Conservation (phyloP, 2,888 invertebrate species). For the Itoplectis maculator region DNA sequence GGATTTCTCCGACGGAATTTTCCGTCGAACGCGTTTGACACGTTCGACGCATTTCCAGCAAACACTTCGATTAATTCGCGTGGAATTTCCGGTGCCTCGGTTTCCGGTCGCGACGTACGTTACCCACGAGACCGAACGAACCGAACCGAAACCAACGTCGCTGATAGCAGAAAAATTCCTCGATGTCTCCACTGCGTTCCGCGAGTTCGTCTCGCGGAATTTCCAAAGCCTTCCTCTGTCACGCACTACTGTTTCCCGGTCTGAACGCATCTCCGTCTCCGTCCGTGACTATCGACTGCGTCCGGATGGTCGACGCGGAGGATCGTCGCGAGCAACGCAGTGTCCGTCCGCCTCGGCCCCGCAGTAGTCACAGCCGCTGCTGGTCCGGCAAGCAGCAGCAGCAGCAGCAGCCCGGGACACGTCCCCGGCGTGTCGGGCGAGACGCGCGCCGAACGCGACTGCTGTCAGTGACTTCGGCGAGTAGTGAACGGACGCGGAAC, state of each 20-base stretch:
- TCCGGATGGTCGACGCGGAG: too few species aligned
- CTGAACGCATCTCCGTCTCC: too few species aligned
- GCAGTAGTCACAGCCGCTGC: slow-evolving; percentile 44
- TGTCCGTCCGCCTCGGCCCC: slow-evolving; percentile 12
- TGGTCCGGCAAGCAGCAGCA: slow-evolving; percentile 7
- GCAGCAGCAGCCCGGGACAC: too few species aligned
- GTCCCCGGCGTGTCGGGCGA: too few species aligned
- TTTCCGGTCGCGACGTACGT: neutral
- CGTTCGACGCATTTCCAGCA: neutral
- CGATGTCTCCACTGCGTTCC: slow-evolving; percentile 45
- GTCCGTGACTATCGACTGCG: slow-evolving; percentile 10
- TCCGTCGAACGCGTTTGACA: too few species aligned
- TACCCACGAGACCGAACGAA: neutral
- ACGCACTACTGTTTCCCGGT: too few species aligned
- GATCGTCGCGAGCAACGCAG: too few species aligned
- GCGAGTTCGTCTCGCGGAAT: slow-evolving; percentile 14
- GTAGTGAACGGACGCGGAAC: neutral
- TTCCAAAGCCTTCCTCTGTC: neutral
- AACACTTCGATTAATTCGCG: neutral
- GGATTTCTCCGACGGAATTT: neutral
- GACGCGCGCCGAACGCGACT: slow-evolving; percentile 8
- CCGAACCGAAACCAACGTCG: too few species aligned
- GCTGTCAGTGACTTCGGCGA: slow-evolving; percentile 14
- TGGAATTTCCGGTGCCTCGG: too few species aligned
- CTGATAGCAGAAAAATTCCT: too few species aligned